Evolutionary conservation across 1,140 invertebrate species (phyloP).

Genomic region (Venustaconcha ellipsiformis): DNA sequence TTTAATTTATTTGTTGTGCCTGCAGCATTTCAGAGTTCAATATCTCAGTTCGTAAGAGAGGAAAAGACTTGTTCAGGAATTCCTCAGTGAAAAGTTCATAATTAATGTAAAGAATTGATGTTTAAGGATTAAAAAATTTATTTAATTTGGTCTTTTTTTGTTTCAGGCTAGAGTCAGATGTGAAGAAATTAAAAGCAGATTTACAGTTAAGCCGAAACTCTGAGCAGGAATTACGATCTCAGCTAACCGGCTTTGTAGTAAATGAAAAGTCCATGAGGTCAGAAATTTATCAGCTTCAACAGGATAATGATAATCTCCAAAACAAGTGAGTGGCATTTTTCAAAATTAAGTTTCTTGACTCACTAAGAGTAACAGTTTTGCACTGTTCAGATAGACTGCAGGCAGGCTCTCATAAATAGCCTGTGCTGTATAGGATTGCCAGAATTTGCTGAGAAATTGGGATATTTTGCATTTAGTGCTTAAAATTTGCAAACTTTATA

Average conservation of each 20-base stretch:
- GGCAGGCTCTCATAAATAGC: neutral
- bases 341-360: slow-evolving; percentile 4
- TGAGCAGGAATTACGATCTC: slow-evolving; percentile 86
- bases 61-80: too few species aligned
- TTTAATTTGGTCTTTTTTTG: slow-evolving; percentile 7
- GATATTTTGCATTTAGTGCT: too few species aligned
- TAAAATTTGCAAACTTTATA: too few species aligned
- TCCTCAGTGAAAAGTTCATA: too few species aligned
- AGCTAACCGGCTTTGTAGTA: slow-evolving; percentile 77
- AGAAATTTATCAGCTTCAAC: slow-evolving; percentile 82
- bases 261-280: slow-evolving; percentile 81
- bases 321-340: slow-evolving; percentile 74
- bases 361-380: neutral
- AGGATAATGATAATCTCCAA: slow-evolving; percentile 86
- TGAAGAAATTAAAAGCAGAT: slow-evolving; percentile 85
- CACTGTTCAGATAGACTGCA: neutral
- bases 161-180: slow-evolving; percentile 77
- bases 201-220: slow-evolving; percentile 78
- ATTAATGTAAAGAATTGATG: too few species aligned
- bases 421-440: neutral
- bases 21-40: too few species aligned
- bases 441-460: neutral
- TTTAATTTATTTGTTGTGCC: too few species aligned
- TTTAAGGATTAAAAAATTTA: neutral
- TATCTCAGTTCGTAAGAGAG: too few species aligned